phyloP scores from a whole-genome alignment of 2,888 invertebrate species.

The Caenorhabditis sinica region DNA sequence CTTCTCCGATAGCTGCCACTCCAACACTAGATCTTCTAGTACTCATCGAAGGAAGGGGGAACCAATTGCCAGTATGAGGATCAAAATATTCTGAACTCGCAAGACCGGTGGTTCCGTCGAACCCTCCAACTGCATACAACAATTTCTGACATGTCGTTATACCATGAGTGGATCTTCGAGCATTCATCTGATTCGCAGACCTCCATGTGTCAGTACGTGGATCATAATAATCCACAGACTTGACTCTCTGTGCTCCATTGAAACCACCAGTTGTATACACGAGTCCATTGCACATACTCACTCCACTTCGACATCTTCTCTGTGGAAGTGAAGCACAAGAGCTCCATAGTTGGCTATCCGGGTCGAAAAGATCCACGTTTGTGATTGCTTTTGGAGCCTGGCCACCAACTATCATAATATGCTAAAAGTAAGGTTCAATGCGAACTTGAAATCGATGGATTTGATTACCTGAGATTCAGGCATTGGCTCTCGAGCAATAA shows the following conservation, averaged over 20 bases:
- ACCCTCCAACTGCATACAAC: constrained; percentile 95
- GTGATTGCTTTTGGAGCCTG: constrained; percentile 69
- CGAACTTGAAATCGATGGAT: background rate
- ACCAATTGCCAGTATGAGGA: constrained; percentile 60
- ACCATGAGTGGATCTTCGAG: constrained; percentile 87
- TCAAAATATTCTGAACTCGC: constrained; percentile 88
- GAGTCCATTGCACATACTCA: constrained; percentile 51
- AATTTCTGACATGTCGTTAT: constrained; percentile 97
- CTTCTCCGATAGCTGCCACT: constrained; percentile 96
- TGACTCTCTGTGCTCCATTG: constrained; percentile 65
- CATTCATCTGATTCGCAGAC: constrained; percentile 58
- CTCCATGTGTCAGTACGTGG: constrained; percentile 64
- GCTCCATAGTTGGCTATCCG: constrained; percentile 61
- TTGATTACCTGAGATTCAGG: constrained; percentile 55
- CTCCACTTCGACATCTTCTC: constrained; percentile 67
- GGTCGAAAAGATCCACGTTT: constrained; percentile 66
- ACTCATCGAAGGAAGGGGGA: constrained; percentile 89
- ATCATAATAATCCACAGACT: constrained; percentile 64
- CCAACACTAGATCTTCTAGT: constrained; percentile 98
- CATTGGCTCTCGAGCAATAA: constrained; percentile 57
- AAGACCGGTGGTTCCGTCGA: constrained; percentile 95
- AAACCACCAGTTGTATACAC: constrained; percentile 69
- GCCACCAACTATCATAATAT: constrained; percentile 66
- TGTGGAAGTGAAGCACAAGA: constrained; percentile 64
- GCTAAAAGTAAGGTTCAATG: constrained; percentile 32